These are phyloP conservation scores for Apodemus sylvaticus DNA, from an alignment of 2,113 vertebrate genomes.

Conservation along the genomic window DNA sequence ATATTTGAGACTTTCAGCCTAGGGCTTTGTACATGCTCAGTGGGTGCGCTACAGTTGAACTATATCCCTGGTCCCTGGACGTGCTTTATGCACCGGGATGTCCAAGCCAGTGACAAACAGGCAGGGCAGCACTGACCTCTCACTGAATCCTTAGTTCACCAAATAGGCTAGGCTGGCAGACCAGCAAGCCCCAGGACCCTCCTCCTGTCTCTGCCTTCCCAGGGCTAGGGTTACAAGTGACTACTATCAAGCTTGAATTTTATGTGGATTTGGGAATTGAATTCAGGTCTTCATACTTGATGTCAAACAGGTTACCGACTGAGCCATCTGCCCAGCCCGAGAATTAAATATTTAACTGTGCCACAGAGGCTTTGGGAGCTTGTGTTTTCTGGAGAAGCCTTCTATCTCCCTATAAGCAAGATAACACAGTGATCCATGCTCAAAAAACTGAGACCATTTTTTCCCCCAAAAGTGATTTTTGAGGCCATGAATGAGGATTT, in stretches of 20 bases:
- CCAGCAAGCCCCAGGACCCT: neutral
- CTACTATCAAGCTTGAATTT: neutral
- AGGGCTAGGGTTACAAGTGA: no score
- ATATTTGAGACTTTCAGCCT: neutral
- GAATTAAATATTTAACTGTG: neutral
- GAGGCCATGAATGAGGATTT: neutral
- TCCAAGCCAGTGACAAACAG: neutral
- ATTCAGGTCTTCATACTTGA: neutral
- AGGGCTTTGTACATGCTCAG: neutral
- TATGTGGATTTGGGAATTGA: neutral
- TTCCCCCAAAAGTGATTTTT: neutral
- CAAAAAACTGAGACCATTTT: neutral
- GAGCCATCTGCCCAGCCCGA: neutral
- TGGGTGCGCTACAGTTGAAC: neutral
- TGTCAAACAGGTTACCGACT: neutral
- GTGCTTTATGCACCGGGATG: neutral
- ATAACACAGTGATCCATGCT: no score
- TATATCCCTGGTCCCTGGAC: neutral
- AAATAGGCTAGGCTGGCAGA: neutral
- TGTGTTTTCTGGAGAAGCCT: no score
- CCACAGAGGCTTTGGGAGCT: neutral
- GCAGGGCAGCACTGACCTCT: neutral
- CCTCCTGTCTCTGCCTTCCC: no score
- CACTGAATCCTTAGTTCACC: neutral
- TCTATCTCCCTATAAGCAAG: neutral